Evolutionary conservation across 64 coral and sea anemone species (phyloP).

Genomic region (Porites lutea): DNA sequence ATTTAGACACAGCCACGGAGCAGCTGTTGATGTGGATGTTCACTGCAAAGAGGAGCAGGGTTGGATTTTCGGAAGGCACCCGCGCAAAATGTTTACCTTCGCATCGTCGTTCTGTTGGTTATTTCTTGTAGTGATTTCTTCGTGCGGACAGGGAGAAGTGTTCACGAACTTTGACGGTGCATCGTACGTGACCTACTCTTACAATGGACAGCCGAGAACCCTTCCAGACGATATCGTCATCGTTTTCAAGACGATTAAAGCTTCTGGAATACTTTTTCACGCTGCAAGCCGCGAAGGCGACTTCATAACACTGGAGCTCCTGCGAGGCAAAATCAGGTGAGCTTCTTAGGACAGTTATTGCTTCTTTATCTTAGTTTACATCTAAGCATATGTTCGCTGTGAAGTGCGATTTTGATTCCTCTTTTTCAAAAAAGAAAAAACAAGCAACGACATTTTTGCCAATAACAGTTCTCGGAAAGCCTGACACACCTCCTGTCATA

Average conservation of each 20-base stretch:
- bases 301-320: conserved; percentile 90
- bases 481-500: background rate
- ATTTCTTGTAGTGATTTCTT: conserved; percentile 12
- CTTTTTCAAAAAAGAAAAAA: background rate
- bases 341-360: conserved; percentile 26
- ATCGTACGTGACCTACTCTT: conserved; percentile 76
- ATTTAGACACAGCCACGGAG: conserved; percentile 17
- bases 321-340: conserved; percentile 94
- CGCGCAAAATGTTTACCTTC: conserved; percentile 20
- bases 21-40: conserved; percentile 48
- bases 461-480: conserved; percentile 23
- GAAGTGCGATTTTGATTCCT: conserved; percentile 55
- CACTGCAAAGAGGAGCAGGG: conserved; percentile 10
- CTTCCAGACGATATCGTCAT: conserved; percentile 64
- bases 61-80: conserved; percentile 18
- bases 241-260: conserved; percentile 84
- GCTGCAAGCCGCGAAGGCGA: conserved; percentile 71
- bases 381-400: conserved; percentile 46
- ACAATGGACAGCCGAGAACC: conserved; percentile 21
- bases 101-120: conserved; percentile 14
- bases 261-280: conserved; percentile 83
- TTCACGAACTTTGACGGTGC: conserved; percentile 75
- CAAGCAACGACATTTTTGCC: background rate
- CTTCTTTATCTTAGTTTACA: conserved; percentile 68
- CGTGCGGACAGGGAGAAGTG: background rate